These are phyloP conservation scores for Spialia ferax DNA, from an alignment of 2,888 invertebrate genomes.

Conservation along the genomic window DNA sequence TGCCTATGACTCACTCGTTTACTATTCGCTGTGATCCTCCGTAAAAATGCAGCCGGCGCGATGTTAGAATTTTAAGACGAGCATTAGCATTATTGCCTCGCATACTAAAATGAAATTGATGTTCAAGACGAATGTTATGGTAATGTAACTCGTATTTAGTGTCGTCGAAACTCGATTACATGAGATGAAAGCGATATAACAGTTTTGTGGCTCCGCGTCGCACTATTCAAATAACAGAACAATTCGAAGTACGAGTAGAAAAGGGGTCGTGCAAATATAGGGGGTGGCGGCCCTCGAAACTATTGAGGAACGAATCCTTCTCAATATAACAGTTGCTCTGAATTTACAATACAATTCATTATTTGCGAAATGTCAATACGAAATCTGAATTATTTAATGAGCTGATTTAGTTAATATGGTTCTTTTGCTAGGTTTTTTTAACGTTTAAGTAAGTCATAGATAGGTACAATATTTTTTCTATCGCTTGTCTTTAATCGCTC, in stretches of 20 bases:
- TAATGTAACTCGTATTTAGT: slow-evolving; percentile 40
- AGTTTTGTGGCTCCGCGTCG: slow-evolving; percentile 69
- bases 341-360: slow-evolving; percentile 61
- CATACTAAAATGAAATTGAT: slow-evolving; percentile 60
- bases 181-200: slow-evolving; percentile 77
- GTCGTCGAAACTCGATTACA: slow-evolving; percentile 78
- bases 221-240: slow-evolving; percentile 81
- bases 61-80: slow-evolving; percentile 76
- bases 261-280: slow-evolving; percentile 74
- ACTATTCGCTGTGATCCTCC: slow-evolving; percentile 81
- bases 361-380: slow-evolving; percentile 31
- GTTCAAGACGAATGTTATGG: slow-evolving; percentile 35
- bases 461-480: background rate
- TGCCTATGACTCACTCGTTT: slow-evolving; percentile 84
- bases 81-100: slow-evolving; percentile 59
- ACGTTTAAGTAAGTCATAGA: background rate
- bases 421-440: too few species aligned
- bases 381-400: background rate
- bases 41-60: slow-evolving; percentile 79
- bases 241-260: slow-evolving; percentile 69
- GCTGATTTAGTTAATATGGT: too few species aligned
- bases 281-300: slow-evolving; percentile 70
- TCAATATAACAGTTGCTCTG: slow-evolving; percentile 59
- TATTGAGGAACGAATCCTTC: slow-evolving; percentile 67
- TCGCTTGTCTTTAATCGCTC: too few species aligned